Evolutionary conservation across 1,140 invertebrate species (phyloP).

Genomic region (Plodia interpunctella): DNA sequence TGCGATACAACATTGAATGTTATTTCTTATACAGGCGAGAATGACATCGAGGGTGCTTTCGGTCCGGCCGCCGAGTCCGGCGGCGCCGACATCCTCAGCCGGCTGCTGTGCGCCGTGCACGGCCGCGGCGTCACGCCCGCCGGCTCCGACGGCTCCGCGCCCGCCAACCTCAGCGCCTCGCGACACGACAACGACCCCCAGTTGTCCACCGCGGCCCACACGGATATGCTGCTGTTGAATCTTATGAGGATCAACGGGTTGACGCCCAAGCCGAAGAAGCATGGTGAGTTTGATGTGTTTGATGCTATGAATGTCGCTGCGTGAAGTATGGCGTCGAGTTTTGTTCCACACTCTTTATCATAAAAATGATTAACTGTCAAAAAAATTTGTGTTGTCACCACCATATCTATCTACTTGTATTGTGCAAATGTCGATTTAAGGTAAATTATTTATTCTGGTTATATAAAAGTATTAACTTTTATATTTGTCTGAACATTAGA

Average conservation of each 20-base stretch:
- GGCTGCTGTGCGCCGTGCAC: conserved; percentile 47
- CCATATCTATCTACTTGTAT: too few species aligned
- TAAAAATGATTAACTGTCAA: too few species aligned
- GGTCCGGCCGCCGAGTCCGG: conserved; percentile 9
- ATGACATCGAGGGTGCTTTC: conserved; percentile 50
- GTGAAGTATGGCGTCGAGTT: too few species aligned
- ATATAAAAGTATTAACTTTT: too few species aligned
- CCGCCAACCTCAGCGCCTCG: conserved; percentile 14
- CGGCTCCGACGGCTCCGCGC: conserved; percentile 32
- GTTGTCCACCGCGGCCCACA: conserved; percentile 56
- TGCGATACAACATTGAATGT: conserved; percentile 2
- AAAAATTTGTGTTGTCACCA: too few species aligned
- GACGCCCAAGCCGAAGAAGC: conserved; percentile 47
- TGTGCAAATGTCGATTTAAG: too few species aligned
- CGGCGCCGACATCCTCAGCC: conserved; percentile 40
- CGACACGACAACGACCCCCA: conserved; percentile 48
- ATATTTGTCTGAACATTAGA: too few species aligned
- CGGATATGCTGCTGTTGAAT: conserved; percentile 65
- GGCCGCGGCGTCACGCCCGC: conserved; percentile 32
- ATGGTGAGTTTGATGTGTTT: conserved; percentile 23
- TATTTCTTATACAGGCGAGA: conserved; percentile 42
- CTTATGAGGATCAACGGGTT: conserved; percentile 67
- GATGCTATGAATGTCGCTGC: too few species aligned
- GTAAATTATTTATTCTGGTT: too few species aligned
- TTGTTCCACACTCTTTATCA: too few species aligned